A percentile compares a stretch with the other conserved stretches of the same genome.
phyloP scores from a whole-genome alignment of 2,888 invertebrate genomes.

The Ganaspis brasiliensis region DNA sequence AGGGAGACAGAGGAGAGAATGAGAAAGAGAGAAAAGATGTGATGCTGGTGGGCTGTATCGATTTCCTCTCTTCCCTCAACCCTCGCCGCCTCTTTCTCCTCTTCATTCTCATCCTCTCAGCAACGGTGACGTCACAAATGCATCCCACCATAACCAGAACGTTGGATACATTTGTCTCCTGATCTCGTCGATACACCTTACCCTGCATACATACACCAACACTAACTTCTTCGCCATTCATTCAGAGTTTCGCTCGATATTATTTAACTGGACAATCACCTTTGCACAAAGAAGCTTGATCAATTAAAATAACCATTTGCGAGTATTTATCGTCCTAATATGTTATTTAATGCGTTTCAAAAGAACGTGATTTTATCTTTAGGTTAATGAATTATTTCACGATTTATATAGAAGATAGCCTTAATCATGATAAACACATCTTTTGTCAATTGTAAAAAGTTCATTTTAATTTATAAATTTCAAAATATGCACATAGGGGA shows the following conservation, averaged over 20 bases:
- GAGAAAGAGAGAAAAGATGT: conserved; percentile 61
- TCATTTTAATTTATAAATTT: too few relatives aligned
- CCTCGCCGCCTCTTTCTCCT: conserved; percentile 56
- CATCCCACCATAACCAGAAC: conserved; percentile 61
- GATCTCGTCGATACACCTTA: conserved; percentile 49
- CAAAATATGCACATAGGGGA: too few relatives aligned
- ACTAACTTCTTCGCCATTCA: conserved; percentile 59
- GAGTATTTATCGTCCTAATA: too few relatives aligned
- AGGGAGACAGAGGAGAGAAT: conserved; percentile 24
- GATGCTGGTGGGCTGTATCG: conserved; percentile 74
- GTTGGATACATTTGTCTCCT: conserved; percentile 62
- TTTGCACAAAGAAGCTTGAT: conserved; percentile 26
- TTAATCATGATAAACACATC: too few relatives aligned
- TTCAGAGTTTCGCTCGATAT: conserved; percentile 61
- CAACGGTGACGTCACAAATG: conserved; percentile 72
- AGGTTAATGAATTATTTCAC: too few relatives aligned
- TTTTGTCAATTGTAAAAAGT: too few relatives aligned
- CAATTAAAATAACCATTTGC: neutral
- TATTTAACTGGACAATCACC: conserved; percentile 67
- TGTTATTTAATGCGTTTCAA: too few relatives aligned
- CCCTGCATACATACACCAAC: neutral
- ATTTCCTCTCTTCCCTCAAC: conserved; percentile 67
- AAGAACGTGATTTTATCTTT: too few relatives aligned
- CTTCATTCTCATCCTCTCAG: conserved; percentile 43
- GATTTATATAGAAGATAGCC: too few relatives aligned